Percentiles rank a stretch among this genome's conserved stretches.
Evolutionary conservation across 2,888 invertebrate species (phyloP).

Genomic region (Hemithea aestivaria): DNA sequence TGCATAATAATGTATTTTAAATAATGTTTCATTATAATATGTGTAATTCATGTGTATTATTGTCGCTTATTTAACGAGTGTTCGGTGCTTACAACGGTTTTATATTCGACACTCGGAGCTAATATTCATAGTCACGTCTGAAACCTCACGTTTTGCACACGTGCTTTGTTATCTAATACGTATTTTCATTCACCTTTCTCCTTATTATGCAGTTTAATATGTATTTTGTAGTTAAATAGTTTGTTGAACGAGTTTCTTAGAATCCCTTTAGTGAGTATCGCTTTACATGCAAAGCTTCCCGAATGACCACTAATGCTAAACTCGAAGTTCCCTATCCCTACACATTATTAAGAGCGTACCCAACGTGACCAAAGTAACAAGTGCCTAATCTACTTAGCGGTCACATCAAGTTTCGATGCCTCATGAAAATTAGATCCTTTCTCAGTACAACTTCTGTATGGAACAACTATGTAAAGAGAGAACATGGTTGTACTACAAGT

Average conservation of each 20-base stretch:
- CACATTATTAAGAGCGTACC: slow-evolving; percentile 43
- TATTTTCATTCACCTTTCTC: slow-evolving; percentile 28
- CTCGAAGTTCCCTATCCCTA: slow-evolving; percentile 40
- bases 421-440: slow-evolving; percentile 56
- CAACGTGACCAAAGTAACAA: slow-evolving; percentile 48
- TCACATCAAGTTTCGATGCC: slow-evolving; percentile 53
- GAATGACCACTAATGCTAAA: slow-evolving; percentile 42
- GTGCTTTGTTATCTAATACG: slow-evolving; percentile 41
- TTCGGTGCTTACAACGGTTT: slow-evolving; percentile 7
- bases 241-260: slow-evolving; percentile 16
- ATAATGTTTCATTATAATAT: slow-evolving; percentile 19
- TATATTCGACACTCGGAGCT: slow-evolving; percentile 20
- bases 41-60: slow-evolving; percentile 31
- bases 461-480: too few species aligned
- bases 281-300: slow-evolving; percentile 33
- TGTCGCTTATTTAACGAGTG: slow-evolving; percentile 23
- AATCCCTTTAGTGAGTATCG: slow-evolving; percentile 23
- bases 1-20: slow-evolving; percentile 32
- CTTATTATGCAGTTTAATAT: slow-evolving; percentile 21
- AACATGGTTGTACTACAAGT: slow-evolving; percentile 5
- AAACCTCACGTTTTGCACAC: slow-evolving; percentile 40
- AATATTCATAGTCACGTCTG: slow-evolving; percentile 39
- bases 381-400: slow-evolving; percentile 57
- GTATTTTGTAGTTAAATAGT: slow-evolving; percentile 19
- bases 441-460: slow-evolving; percentile 36